Evolutionary conservation across 2,888 invertebrate genomes (phyloP).

Genomic region (Drosophila colorata): DNA sequence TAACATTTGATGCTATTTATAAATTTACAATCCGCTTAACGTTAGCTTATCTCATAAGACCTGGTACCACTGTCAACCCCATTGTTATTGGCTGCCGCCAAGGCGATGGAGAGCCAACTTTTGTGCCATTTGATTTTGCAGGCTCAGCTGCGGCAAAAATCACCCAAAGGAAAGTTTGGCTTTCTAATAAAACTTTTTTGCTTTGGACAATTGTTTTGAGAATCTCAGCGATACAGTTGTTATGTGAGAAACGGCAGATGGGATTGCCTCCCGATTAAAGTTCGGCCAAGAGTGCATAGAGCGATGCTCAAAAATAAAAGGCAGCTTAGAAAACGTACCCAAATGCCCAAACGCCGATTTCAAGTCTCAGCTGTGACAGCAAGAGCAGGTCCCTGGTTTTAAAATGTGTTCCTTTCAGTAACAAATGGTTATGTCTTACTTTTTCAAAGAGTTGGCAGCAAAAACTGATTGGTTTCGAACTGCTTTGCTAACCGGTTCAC

Average conservation of each 20-base stretch:
- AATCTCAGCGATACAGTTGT: conserved; percentile 46
- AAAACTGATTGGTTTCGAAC: no score
- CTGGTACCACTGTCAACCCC: conserved; percentile 61
- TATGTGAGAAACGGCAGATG: conserved; percentile 54
- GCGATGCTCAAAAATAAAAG: conserved; percentile 8
- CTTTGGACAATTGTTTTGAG: conserved; percentile 42
- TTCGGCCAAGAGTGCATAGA: conserved; percentile 12
- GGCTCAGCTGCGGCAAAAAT: conserved; percentile 57
- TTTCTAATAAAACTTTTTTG: conserved; percentile 70
- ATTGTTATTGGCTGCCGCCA: conserved; percentile 50
- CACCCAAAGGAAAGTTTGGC: conserved; percentile 68
- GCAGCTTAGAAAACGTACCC: conserved; percentile 2
- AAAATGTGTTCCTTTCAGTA: not conserved
- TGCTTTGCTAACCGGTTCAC: no score
- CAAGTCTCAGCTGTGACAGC: conserved; percentile 14
- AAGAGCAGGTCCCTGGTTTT: not conserved
- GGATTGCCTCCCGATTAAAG: conserved; percentile 47
- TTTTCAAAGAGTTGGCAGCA: no score
- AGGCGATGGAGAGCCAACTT: conserved; percentile 40
- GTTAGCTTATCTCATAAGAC: conserved; percentile 71
- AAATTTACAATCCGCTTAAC: conserved; percentile 74
- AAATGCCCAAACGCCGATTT: conserved; percentile 1
- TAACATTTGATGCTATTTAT: conserved; percentile 75
- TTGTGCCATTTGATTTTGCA: conserved; percentile 69
- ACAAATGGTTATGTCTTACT: no score